phyloP scores from a whole-genome alignment of 2,113 vertebrate species.

The Ceyx melanurus region DNA sequence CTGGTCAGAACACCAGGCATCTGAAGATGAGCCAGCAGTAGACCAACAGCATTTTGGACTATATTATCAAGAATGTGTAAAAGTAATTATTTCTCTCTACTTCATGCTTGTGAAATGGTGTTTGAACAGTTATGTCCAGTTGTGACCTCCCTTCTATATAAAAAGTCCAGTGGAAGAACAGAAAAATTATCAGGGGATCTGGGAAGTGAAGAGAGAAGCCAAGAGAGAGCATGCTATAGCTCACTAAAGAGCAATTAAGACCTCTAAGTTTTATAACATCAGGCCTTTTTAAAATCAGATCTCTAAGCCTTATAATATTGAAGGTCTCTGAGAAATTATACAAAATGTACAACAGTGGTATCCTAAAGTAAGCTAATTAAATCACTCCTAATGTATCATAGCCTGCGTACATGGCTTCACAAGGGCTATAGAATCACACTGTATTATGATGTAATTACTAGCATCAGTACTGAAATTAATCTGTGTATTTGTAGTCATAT shows the following conservation, averaged over 20 bases:
- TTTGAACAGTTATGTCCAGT: not conserved
- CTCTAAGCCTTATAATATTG: not conserved
- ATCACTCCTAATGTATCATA: not conserved
- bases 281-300: not conserved
- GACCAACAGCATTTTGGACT: not conserved
- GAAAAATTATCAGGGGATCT: not conserved
- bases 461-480: not conserved
- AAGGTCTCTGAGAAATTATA: not conserved
- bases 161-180: not conserved
- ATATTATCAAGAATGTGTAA: not conserved
- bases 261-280: not conserved
- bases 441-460: not conserved
- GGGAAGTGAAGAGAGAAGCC: not conserved
- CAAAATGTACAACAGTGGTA: not conserved
- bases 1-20: not conserved
- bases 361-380: not conserved
- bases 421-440: not conserved
- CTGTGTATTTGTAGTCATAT: not conserved
- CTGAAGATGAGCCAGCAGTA: not conserved
- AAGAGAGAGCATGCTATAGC: not conserved
- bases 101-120: not conserved
- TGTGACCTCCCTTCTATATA: not conserved
- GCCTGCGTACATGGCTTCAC: not conserved
- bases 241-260: not conserved
- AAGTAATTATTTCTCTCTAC: not conserved